Conservation (phyloP, 2,888 invertebrate species). For the Hedychridium roseum region DNA sequence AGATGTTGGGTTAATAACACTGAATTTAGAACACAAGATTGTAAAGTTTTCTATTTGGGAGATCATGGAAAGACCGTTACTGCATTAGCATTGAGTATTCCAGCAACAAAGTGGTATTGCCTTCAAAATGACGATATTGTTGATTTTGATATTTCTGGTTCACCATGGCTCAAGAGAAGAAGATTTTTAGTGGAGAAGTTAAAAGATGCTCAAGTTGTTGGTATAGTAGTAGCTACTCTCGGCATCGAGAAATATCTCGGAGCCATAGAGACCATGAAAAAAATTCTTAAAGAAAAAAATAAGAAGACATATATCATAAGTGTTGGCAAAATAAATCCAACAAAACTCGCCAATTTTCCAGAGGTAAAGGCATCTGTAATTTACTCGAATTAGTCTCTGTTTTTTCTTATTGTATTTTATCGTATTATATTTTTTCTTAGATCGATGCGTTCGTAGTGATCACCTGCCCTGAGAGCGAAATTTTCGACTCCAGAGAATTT, state of each 20-base stretch:
- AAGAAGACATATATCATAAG: conserved; percentile 92
- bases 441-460: conserved; percentile 93
- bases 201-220: conserved; percentile 87
- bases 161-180: conserved; percentile 78
- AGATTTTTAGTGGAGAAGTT: conserved; percentile 88
- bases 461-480: conserved; percentile 89
- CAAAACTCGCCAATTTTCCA: conserved; percentile 94
- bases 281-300: conserved; percentile 72
- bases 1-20: conserved; percentile 48
- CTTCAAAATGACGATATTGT: conserved; percentile 65
- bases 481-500: conserved; percentile 85
- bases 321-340: conserved; percentile 93
- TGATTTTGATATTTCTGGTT: conserved; percentile 62
- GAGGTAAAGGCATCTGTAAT: conserved; percentile 67
- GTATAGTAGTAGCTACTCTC: conserved; percentile 90
- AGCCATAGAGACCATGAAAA: conserved; percentile 78
- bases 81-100: conserved; percentile 68
- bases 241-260: conserved; percentile 82
- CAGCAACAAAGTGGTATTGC: conserved; percentile 69
- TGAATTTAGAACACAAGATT: conserved; percentile 62
- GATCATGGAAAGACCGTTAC: conserved; percentile 71
- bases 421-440: conserved; percentile 58
- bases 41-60: conserved; percentile 74
- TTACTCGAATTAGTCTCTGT: conserved; percentile 1
- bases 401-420: not conserved